Evolutionary conservation across 2,113 vertebrate species (phyloP).

Genomic region (Tinamus guttatus): DNA sequence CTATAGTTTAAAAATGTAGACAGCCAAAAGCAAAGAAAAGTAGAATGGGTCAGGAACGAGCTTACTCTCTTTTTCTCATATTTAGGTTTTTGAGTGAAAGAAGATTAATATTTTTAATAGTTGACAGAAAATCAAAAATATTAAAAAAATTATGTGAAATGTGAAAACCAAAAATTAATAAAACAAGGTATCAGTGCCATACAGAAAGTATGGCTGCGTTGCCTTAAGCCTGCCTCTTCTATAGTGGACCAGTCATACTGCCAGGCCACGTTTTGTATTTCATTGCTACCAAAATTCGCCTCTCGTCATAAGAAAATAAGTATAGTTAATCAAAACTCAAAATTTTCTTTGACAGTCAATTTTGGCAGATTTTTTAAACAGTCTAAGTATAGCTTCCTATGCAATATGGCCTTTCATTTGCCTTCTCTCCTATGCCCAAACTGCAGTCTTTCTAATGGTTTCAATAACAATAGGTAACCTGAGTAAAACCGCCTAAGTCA

Average conservation of each 20-base stretch:
- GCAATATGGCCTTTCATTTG: background rate
- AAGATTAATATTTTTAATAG: background rate
- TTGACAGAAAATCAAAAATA: background rate
- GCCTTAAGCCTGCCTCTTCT: background rate
- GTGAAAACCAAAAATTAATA: background rate
- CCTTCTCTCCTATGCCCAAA: background rate
- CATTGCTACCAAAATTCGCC: background rate
- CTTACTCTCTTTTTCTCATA: background rate
- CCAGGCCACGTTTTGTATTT: background rate
- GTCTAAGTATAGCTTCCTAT: background rate
- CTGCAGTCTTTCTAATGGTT: background rate
- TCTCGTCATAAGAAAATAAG: background rate
- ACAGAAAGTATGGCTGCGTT: background rate
- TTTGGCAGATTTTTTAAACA: background rate
- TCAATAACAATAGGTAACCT: background rate
- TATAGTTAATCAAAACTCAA: background rate
- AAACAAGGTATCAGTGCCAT: background rate
- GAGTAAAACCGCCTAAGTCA: too few species aligned
- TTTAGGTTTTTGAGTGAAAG: background rate
- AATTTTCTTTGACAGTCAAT: background rate
- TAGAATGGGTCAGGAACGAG: background rate
- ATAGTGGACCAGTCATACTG: background rate
- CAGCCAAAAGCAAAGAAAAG: background rate
- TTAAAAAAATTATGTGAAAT: background rate
- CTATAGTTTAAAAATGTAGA: background rate